These are phyloP conservation scores for Caenorhabditis sulstoni DNA, from an alignment of 2,888 invertebrate species.

Conservation along the genomic window DNA sequence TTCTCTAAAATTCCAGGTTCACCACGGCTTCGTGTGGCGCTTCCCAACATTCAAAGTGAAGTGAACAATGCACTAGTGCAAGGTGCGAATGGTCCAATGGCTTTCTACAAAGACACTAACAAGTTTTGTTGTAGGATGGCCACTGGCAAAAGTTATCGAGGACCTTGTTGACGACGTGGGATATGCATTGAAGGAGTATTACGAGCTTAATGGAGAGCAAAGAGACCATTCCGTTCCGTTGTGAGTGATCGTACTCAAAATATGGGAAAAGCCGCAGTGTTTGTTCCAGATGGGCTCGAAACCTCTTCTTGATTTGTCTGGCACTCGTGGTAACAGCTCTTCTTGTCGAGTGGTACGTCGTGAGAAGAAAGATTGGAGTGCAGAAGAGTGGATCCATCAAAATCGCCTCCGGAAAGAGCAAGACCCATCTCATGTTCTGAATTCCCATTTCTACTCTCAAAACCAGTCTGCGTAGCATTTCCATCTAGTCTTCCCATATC, in stretches of 20 bases:
- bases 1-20: conserved; percentile 60
- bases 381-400: conserved; percentile 72
- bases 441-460: conserved; percentile 9
- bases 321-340: conserved; percentile 71
- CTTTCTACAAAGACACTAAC: not conserved
- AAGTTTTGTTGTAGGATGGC: conserved; percentile 62
- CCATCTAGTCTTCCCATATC: conserved; percentile 17
- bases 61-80: conserved; percentile 76
- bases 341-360: conserved; percentile 75
- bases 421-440: conserved; percentile 78
- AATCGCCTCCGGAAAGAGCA: conserved; percentile 71
- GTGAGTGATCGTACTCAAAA: conserved; percentile 25
- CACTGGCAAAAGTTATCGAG: conserved; percentile 63
- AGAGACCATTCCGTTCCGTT: conserved; percentile 71
- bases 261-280: not conserved
- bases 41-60: conserved; percentile 76
- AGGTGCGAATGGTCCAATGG: conserved; percentile 59
- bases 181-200: conserved; percentile 69
- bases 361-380: conserved; percentile 74
- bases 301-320: conserved; percentile 70
- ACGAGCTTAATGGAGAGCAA: conserved; percentile 68
- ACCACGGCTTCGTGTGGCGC: conserved; percentile 59
- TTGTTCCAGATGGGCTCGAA: conserved; percentile 70
- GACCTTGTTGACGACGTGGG: conserved; percentile 73
- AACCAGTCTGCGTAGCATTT: conserved; percentile 9